Percentiles rank a stretch among this genome's conserved stretches.
These are phyloP conservation scores for Octomys mimax DNA, from an alignment of 2,797 vertebrate species.

Conservation along the genomic window DNA sequence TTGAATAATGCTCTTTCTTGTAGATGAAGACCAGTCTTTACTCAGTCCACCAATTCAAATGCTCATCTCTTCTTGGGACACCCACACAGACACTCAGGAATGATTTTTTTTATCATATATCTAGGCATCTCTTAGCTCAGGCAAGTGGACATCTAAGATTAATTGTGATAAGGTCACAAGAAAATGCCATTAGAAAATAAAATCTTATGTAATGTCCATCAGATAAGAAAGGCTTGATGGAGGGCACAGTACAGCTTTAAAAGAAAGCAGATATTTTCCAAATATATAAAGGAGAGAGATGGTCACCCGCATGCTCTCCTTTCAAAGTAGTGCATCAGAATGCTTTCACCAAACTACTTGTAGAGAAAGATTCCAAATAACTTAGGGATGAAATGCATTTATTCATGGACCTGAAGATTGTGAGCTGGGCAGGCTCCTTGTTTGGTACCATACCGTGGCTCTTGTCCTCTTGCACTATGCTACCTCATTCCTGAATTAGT, in stretches of 20 bases:
- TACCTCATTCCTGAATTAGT: background rate
- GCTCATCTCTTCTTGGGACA: background rate
- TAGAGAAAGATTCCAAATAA: background rate
- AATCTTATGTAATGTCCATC: background rate
- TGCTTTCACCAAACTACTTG: background rate
- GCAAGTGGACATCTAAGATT: background rate
- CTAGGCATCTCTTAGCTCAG: background rate
- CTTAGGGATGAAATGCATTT: background rate
- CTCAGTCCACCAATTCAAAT: background rate
- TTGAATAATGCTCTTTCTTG: no score
- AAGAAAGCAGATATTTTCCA: slow-evolving; percentile 10
- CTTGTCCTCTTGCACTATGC: background rate
- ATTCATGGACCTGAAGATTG: background rate
- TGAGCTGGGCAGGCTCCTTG: background rate
- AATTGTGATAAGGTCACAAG: background rate
- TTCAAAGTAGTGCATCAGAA: background rate
- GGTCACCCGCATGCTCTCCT: background rate
- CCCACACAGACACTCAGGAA: background rate
- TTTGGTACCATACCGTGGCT: background rate
- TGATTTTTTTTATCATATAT: background rate
- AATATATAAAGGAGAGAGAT: background rate
- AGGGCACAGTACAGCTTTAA: background rate
- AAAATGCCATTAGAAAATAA: background rate
- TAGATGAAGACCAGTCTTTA: background rate
- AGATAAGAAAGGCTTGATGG: background rate